These are phyloP conservation scores for Cataglyphis altisquamis DNA, from an alignment of 2,888 invertebrate species.

Conservation along the genomic window DNA sequence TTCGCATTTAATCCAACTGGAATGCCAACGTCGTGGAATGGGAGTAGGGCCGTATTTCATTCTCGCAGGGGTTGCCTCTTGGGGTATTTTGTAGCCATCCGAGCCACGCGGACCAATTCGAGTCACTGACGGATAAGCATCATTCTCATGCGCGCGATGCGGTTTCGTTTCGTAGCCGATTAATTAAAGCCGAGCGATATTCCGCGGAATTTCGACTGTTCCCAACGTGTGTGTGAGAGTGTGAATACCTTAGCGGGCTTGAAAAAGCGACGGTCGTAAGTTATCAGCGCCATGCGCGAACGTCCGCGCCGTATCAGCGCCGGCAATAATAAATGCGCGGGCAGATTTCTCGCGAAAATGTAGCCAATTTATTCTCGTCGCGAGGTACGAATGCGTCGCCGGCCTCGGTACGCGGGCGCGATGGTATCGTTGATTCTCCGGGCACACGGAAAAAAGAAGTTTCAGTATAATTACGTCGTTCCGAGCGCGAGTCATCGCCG, in stretches of 20 bases:
- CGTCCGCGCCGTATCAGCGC: constrained; percentile 20
- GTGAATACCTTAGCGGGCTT: not conserved
- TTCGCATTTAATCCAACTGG: constrained; percentile 79
- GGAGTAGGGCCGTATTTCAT: constrained; percentile 55
- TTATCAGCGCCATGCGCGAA: constrained; percentile 26
- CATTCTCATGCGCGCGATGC: constrained; percentile 58
- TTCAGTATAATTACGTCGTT: constrained; percentile 44
- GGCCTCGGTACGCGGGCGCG: constrained; percentile 5
- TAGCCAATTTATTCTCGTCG: constrained; percentile 43
- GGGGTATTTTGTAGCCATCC: constrained; percentile 68
- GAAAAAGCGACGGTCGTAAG: not conserved
- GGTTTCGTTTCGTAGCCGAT: constrained; percentile 35
- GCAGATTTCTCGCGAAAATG: constrained; percentile 46
- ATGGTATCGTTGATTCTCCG: constrained; percentile 31
- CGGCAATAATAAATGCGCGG: constrained; percentile 35
- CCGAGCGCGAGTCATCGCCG: constrained; percentile 27
- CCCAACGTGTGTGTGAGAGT: not conserved
- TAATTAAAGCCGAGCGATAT: constrained; percentile 21
- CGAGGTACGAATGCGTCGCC: constrained; percentile 11
- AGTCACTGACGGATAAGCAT: constrained; percentile 70
- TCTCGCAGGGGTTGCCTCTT: constrained; percentile 51
- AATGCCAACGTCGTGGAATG: constrained; percentile 68
- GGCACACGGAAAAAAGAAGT: constrained; percentile 22
- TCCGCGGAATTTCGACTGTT: constrained; percentile 39
- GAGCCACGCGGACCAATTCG: constrained; percentile 46